Percentiles rank a stretch among this genome's conserved stretches.
Evolutionary conservation across 2,797 vertebrate species (phyloP).

Genomic region (Cryptoblepharus egeriae): DNA sequence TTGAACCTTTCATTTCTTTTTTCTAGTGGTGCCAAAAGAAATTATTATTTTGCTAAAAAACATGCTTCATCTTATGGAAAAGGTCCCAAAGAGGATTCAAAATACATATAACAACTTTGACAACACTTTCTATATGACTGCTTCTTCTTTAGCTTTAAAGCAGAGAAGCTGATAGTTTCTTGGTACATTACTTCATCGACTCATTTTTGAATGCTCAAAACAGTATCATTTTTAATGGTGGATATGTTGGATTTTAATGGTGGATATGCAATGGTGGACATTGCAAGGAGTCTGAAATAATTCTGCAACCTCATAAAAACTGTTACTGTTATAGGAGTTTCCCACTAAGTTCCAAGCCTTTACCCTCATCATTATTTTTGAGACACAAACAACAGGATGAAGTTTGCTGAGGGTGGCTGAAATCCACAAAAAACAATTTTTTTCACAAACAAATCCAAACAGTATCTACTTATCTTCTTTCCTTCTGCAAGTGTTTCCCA

Average conservation of each 20-base stretch:
- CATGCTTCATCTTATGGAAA: background rate
- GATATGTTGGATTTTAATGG: background rate
- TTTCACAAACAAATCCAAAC: slow-evolving; percentile 22
- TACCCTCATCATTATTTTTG: too few species aligned
- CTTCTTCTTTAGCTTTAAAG: background rate
- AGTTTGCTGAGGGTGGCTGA: background rate
- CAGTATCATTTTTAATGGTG: background rate
- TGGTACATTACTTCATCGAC: background rate
- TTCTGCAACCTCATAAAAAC: background rate
- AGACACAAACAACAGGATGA: background rate
- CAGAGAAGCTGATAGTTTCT: too few species aligned
- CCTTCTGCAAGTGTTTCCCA: background rate
- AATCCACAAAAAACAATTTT: background rate
- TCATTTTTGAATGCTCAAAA: background rate
- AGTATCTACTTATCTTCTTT: slow-evolving; percentile 2
- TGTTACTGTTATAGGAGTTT: background rate
- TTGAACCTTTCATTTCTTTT: slow-evolving; percentile 43
- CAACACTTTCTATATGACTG: background rate
- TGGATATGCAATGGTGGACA: background rate
- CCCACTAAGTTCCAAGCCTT: background rate
- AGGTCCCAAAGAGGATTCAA: slow-evolving; percentile 21
- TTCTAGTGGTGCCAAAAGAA: background rate
- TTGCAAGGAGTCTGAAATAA: background rate
- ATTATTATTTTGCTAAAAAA: background rate
- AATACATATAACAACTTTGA: background rate